Base-by-base conservation (phyloP, 2,888 invertebrate species). In the Amiota communis region DNA sequence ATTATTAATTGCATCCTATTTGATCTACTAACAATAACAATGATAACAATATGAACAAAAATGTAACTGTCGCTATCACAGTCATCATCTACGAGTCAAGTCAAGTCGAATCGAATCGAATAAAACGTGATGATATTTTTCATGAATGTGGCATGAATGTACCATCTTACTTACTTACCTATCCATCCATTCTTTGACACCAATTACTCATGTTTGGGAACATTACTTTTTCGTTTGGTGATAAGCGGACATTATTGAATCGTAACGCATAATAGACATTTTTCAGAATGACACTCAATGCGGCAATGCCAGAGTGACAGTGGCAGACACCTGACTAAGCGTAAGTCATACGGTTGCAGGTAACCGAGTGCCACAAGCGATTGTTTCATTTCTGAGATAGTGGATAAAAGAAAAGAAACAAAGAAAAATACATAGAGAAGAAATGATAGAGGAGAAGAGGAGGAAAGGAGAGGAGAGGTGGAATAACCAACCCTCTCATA, bases 261-360 rank as follows among this genome's bases (percentile, higher is more conserved):
- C 80, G 84, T 81, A 81, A 84, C 77, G 81, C 84, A 81, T 77
- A 77, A 74, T 74, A 76, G 76, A 76, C 79, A 83, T 85, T 83
- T 81, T 83, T 67, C 47, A 84, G 79, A 81, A 75, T 82, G 83
- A 85, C 83, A 77, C 74, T 74, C 56, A 51, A 15, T n/a, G 69
- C n/a, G 17, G 15, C n/a, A 59, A 59, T 15, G 8, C 0, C 15
- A 59, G 17, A 17, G 53, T n/a, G 3, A 59, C 11, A 59, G 17
- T 17, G 17, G 17, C 11, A 23, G 36, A 51, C 73, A 64, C 63
- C 57, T 61, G 70, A 56, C 72, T 61, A 46, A 17, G 76, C 74
- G 83, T 73, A 75, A 83, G 83, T 83, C 83, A 77, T 76, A 83
- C 83, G 78, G 83, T 83, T 82, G 83, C 83, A 85, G 83, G 83